These are phyloP conservation scores for Sminthurides aquaticus DNA, from an alignment of 2,888 invertebrate genomes.

Conservation along the genomic window DNA sequence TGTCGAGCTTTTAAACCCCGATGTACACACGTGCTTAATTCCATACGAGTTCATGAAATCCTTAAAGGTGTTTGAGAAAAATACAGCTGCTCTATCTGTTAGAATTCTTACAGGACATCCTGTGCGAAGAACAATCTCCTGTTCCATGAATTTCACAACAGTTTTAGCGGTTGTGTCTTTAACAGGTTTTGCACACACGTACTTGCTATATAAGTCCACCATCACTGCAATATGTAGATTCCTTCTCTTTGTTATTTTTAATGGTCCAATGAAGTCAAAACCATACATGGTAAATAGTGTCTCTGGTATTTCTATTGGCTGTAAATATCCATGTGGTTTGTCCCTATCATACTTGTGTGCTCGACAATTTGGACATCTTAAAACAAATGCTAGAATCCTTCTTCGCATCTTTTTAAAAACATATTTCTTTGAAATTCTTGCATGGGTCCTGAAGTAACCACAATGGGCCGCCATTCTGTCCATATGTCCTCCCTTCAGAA, in stretches of 20 bases:
- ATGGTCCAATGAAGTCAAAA: background rate
- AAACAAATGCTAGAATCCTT: background rate
- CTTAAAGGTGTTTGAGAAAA: background rate
- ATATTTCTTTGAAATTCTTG: background rate
- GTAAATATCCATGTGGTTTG: background rate
- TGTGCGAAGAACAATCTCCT: background rate
- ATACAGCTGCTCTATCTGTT: background rate
- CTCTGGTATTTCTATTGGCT: background rate
- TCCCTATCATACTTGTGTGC: background rate
- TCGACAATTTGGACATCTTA: background rate
- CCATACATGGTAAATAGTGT: background rate
- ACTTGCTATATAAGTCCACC: background rate
- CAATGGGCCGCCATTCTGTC: background rate
- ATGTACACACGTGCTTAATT: background rate
- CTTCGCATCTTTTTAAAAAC: background rate
- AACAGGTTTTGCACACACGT: background rate
- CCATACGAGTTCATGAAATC: background rate
- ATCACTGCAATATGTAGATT: background rate
- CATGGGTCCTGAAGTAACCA: background rate
- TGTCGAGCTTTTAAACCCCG: background rate
- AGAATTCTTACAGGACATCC: background rate
- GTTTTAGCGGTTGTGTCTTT: constrained; percentile 1
- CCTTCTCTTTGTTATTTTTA: background rate
- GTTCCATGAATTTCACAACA: background rate
- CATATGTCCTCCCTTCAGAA: background rate